These are phyloP conservation scores for Ganaspis sp. DNA, from an alignment of 1,140 invertebrate genomes.

Conservation along the genomic window DNA sequence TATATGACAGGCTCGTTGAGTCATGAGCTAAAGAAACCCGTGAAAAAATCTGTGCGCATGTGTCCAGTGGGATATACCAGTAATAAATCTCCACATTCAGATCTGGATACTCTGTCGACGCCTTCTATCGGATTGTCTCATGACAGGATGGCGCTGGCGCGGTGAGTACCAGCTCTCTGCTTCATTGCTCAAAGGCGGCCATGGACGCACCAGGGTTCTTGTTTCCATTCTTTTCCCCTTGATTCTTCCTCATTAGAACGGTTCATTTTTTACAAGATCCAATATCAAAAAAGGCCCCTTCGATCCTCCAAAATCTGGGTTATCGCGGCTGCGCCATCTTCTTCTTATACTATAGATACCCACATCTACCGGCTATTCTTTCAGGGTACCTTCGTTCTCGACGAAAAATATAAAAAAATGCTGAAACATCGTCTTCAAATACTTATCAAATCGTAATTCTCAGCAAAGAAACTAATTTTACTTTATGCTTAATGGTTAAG, in stretches of 20 bases:
- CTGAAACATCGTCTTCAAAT: too few relatives aligned
- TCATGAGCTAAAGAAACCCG: conserved; percentile 45
- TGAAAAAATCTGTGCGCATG: conserved; percentile 71
- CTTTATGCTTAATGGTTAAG: too few relatives aligned
- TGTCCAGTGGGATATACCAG: conserved; percentile 75
- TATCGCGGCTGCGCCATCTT: conserved; percentile 21
- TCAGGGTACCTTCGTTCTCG: too few relatives aligned
- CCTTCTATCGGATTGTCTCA: conserved; percentile 78
- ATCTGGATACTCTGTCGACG: conserved; percentile 79
- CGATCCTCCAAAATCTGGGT: conserved; percentile 25
- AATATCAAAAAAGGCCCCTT: not conserved
- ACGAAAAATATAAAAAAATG: too few relatives aligned
- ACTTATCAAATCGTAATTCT: too few relatives aligned
- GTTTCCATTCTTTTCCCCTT: conserved; percentile 39
- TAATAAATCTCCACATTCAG: conserved; percentile 71
- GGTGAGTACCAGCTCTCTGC: conserved; percentile 71
- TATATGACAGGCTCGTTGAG: conserved; percentile 64
- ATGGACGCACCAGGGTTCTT: conserved; percentile 42
- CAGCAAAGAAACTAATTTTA: too few relatives aligned
- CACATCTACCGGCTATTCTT: not conserved
- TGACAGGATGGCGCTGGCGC: conserved; percentile 81
- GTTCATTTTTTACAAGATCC: not conserved
- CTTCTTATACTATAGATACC: too few relatives aligned
- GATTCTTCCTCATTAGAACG: conserved; percentile 7
- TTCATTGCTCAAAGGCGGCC: conserved; percentile 48